Base-by-base conservation (phyloP, 2,113 vertebrate genomes). In the Seriola dumerili region DNA sequence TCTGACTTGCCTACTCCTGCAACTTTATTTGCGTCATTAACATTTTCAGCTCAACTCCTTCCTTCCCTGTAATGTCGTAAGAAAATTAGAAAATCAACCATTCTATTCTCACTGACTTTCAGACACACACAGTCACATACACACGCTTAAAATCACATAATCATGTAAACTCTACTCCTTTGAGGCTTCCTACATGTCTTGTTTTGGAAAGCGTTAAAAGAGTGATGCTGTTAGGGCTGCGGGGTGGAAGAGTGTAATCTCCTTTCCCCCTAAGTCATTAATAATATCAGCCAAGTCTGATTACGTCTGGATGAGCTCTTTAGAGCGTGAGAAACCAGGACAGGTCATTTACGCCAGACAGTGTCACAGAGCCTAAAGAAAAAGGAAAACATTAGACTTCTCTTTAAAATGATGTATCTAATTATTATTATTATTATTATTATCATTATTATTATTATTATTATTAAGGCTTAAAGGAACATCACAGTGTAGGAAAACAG, bases 301-400 rank as follows among this genome's bases (percentile, higher is more conserved):
- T 93, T 92, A 85, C 85, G 92, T 92, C 90, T 89, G 71, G 80
- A 87, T 65, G 72, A 81, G 90, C 57, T 77, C 86, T 82, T 82
- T 52, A 83, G 90, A 94, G 89, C 87, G 78, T 92, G 92, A 92
- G 93, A 92, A 92, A 92, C 79, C 80, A 64, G 83, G 91, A 85
- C 88, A 87, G 86, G 86, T 89, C 86, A 85, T 90, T 89, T 90
- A 81, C 29, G 5, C 52, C 61, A 90, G 66, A 79, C 76, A 70
- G 68, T 40, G 73, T 79, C 70, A 82, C 14, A 58, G 40, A 85
- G 52, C 57, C 34, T 1, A 44, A 55, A 64, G 65, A 70, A 67
- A 65, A 63, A 78, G 1, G 21, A 66, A 78, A 72, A 81, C 44
- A 77, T 52, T 12, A 7, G n/a, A 65, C 59, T 76, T 50, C 21